Percentiles rank a stretch among this genome's conserved stretches.
These are phyloP conservation scores for Steinernema khuongi DNA, from an alignment of 1,140 invertebrate species.

Conservation along the genomic window DNA sequence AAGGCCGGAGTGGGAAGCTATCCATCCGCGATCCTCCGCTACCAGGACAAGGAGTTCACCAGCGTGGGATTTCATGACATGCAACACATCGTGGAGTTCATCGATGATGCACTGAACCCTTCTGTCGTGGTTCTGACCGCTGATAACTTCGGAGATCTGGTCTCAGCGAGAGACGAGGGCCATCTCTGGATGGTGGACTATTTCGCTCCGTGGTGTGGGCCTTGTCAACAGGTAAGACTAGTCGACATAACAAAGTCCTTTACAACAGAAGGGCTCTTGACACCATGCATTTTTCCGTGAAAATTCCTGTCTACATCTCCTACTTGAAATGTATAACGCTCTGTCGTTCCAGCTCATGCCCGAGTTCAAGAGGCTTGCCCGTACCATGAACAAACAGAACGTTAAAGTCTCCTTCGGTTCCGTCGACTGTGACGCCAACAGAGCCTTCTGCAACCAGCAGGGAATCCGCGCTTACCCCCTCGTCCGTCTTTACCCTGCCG, in stretches of 20 bases:
- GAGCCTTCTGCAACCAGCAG: slow-evolving; percentile 65
- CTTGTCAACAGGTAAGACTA: slow-evolving; percentile 65
- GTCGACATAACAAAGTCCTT: slow-evolving; percentile 23
- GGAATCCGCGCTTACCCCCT: slow-evolving; percentile 69
- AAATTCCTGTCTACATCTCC: too few relatives aligned
- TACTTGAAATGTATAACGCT: neutral
- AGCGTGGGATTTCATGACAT: slow-evolving; percentile 66
- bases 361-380: slow-evolving; percentile 49
- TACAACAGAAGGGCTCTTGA: too few relatives aligned
- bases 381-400: slow-evolving; percentile 46
- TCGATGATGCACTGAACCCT: slow-evolving; percentile 65
- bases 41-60: slow-evolving; percentile 64
- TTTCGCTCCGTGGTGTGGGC: slow-evolving; percentile 69
- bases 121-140: slow-evolving; percentile 65
- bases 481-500: slow-evolving; percentile 67
- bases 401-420: slow-evolving; percentile 66
- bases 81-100: slow-evolving; percentile 68
- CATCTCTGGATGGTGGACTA: slow-evolving; percentile 69
- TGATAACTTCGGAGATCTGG: slow-evolving; percentile 63
- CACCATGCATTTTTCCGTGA: too few relatives aligned
- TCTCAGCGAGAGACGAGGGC: slow-evolving; percentile 62
- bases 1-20: slow-evolving; percentile 62
- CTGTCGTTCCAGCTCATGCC: slow-evolving; percentile 46
- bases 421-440: slow-evolving; percentile 68
- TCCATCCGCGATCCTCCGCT: slow-evolving; percentile 70